phyloP scores from a whole-genome alignment of 64 coral and sea anemone genomes.

The Stichodactyla mertensii region DNA sequence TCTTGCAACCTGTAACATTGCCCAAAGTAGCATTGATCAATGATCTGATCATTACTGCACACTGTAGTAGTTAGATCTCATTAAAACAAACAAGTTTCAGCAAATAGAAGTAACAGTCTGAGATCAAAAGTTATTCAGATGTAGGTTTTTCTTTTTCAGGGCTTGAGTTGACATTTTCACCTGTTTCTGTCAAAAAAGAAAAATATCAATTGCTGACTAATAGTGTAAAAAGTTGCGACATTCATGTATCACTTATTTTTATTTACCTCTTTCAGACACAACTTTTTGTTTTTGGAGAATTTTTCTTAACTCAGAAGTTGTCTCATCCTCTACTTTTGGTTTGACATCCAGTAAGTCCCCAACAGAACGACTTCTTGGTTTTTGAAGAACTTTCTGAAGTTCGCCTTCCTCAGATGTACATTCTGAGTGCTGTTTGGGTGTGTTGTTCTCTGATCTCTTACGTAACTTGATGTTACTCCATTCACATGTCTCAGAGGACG shows the following conservation, averaged over 20 bases:
- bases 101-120: background rate
- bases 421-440: background rate
- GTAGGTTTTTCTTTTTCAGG: background rate
- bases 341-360: conserved; percentile 45
- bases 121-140: background rate
- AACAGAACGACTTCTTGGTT: conserved; percentile 49
- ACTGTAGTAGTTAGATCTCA: no score
- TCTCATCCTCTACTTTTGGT: conserved; percentile 32
- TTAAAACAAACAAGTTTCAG: no score
- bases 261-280: conserved; percentile 36
- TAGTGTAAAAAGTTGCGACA: background rate
- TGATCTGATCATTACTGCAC: no score
- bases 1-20: no score
- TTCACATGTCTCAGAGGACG: background rate
- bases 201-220: background rate
- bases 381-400: conserved; percentile 12
- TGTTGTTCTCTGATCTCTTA: background rate
- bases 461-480: conserved; percentile 48
- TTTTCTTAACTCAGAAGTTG: conserved; percentile 32
- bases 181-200: background rate
- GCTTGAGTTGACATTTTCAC: background rate
- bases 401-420: background rate
- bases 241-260: background rate
- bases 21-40: no score
- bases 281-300: conserved; percentile 54